These are phyloP conservation scores for Trichechus manatus DNA, from an alignment of 2,113 vertebrate genomes.

Conservation along the genomic window DNA sequence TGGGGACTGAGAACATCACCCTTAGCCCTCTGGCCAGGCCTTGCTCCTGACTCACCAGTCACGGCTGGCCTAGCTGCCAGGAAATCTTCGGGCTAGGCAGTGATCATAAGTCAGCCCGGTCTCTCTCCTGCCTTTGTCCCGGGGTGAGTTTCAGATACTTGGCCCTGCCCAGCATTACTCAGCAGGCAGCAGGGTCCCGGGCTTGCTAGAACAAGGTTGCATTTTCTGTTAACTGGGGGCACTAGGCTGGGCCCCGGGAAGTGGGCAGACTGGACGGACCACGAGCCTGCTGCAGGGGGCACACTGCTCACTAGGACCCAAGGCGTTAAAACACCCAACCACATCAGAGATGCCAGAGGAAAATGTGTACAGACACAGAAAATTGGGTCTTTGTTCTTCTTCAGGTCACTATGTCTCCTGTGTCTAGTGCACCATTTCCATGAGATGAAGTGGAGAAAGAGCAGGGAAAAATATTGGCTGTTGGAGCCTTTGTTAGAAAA, in stretches of 20 bases:
- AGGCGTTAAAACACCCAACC: neutral
- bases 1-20: neutral
- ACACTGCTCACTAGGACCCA: neutral
- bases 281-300: neutral
- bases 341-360: neutral
- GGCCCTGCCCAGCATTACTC: neutral
- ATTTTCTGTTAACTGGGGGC: neutral
- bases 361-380: constrained; percentile 21
- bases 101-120: neutral
- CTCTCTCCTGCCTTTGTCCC: neutral
- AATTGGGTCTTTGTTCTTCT: neutral
- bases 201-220: neutral
- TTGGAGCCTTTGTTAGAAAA: neutral
- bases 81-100: neutral
- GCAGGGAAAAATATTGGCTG: neutral
- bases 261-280: neutral
- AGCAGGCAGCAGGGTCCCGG: neutral
- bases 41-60: neutral
- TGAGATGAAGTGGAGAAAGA: neutral
- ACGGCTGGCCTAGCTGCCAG: neutral
- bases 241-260: neutral
- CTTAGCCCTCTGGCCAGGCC: neutral
- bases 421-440: neutral
- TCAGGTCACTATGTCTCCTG: neutral
- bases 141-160: neutral